phyloP scores from a whole-genome alignment of 2,113 vertebrate genomes.

The Sisor rabdophorus region DNA sequence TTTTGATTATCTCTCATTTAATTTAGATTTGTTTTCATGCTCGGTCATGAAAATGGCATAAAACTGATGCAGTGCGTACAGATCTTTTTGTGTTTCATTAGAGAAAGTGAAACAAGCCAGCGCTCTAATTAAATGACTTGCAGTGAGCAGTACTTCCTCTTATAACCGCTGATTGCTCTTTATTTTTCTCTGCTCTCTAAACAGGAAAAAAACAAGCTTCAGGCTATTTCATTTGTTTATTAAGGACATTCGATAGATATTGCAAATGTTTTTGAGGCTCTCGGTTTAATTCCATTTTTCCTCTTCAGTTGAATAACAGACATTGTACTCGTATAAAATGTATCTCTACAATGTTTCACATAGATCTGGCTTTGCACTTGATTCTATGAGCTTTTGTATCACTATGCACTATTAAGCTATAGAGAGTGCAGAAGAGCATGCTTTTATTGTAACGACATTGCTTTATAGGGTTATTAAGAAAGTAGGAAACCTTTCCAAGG shows the following conservation, averaged over 20 bases:
- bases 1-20: constrained; percentile 60
- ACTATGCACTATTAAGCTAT: constrained; percentile 17
- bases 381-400: constrained; percentile 20
- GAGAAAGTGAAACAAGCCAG: constrained; percentile 48
- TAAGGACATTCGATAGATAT: constrained; percentile 25
- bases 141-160: constrained; percentile 45
- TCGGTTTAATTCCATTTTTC: constrained; percentile 40
- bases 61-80: constrained; percentile 39
- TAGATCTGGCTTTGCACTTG: constrained; percentile 19
- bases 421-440: constrained; percentile 1
- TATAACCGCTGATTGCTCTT: constrained; percentile 46
- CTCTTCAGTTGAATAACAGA: constrained; percentile 22
- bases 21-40: constrained; percentile 62
- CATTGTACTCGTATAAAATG: constrained; percentile 16
- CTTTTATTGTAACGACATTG: constrained; percentile 3
- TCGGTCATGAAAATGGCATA: constrained; percentile 51
- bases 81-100: constrained; percentile 53
- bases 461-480: background rate
- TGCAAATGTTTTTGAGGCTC: constrained; percentile 32
- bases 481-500: constrained; percentile 12
- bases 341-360: constrained; percentile 29
- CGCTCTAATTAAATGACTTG: constrained; percentile 38
- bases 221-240: constrained; percentile 35
- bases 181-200: constrained; percentile 32
- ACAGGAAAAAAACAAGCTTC: constrained; percentile 21